Conservation (phyloP, 2,888 invertebrate species). For the Halocaridina rubra region DNA sequence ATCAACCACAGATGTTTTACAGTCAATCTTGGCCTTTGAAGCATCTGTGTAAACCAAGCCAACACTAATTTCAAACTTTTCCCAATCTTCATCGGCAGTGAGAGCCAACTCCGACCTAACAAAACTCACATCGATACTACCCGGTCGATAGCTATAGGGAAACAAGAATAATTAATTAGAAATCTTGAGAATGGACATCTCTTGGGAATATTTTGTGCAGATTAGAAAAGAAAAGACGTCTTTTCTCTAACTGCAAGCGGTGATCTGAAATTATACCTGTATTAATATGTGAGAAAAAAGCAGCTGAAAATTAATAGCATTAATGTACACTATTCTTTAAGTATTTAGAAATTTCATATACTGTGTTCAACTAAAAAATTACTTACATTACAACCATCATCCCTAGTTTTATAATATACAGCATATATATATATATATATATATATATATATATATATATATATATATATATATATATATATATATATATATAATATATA, state of each 20-base stretch:
- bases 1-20: constrained; percentile 40
- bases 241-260: not conserved
- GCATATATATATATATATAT: too few species aligned
- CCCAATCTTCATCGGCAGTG: constrained; percentile 54
- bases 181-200: not conserved
- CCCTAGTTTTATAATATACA: too few species aligned
- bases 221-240: not conserved
- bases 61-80: constrained; percentile 45
- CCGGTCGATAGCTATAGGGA: constrained; percentile 62
- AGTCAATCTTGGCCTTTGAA: constrained; percentile 43
- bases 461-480: too few species aligned
- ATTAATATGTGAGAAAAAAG: too few species aligned
- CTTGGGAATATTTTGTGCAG: not conserved
- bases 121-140: constrained; percentile 60
- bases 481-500: too few species aligned
- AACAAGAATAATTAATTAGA: constrained; percentile 36
- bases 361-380: too few species aligned
- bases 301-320: too few species aligned
- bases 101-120: constrained; percentile 61
- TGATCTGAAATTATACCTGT: constrained; percentile 9
- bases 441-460: too few species aligned
- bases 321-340: too few species aligned
- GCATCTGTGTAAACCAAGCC: constrained; percentile 41
- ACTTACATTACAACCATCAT: too few species aligned
- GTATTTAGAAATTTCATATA: too few species aligned